These are phyloP conservation scores for Cosmia pyralina DNA, from an alignment of 2,888 invertebrate genomes.

Conservation along the genomic window DNA sequence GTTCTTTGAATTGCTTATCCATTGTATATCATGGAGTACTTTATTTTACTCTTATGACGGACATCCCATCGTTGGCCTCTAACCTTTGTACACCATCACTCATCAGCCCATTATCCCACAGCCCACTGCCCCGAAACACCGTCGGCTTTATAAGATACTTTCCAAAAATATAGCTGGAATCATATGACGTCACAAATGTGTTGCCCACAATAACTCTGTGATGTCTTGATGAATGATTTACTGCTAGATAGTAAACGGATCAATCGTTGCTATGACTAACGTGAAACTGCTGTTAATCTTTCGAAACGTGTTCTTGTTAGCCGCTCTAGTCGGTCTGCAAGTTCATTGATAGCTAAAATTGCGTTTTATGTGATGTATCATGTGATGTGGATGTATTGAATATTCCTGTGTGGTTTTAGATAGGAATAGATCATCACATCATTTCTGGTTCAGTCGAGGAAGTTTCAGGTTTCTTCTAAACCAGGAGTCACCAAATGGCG, in stretches of 20 bases:
- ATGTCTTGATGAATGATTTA: slow-evolving; percentile 39
- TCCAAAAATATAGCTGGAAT: slow-evolving; percentile 44
- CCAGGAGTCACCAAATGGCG: too few species aligned
- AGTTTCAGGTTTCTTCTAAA: background rate
- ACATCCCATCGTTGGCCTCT: slow-evolving; percentile 38
- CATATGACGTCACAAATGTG: slow-evolving; percentile 44
- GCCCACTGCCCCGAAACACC: background rate
- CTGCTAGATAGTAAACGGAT: slow-evolving; percentile 16
- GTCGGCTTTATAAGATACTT: slow-evolving; percentile 14
- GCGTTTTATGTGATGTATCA: slow-evolving; percentile 13
- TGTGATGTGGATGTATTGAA: slow-evolving; percentile 12
- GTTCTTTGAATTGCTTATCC: background rate
- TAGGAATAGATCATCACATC: slow-evolving; percentile 16
- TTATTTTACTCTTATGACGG: background rate
- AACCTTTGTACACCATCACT: slow-evolving; percentile 24
- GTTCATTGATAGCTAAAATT: slow-evolving; percentile 43
- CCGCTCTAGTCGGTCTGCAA: slow-evolving; percentile 21
- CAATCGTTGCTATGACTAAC: slow-evolving; percentile 34
- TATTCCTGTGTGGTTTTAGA: slow-evolving; percentile 6
- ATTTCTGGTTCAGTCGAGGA: background rate
- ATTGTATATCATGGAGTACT: background rate
- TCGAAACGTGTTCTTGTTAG: slow-evolving; percentile 21
- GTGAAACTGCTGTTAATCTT: slow-evolving; percentile 28
- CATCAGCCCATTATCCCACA: slow-evolving; percentile 6
- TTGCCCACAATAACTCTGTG: slow-evolving; percentile 19